Percentiles rank a stretch among this genome's conserved stretches.
phyloP scores from a whole-genome alignment of 1,140 invertebrate genomes.

The Neodiprion virginianus region DNA sequence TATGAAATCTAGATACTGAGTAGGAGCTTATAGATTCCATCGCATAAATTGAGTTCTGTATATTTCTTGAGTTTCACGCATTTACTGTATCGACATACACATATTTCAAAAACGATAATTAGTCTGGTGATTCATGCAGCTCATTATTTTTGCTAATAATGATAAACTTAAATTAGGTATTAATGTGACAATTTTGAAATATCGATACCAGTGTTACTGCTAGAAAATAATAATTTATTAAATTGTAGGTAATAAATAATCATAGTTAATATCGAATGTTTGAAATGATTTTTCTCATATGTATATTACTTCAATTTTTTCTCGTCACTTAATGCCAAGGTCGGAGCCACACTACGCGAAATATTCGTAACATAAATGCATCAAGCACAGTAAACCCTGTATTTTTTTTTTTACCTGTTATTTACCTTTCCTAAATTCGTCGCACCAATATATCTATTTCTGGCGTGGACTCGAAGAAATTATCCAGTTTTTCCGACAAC shows the following conservation, averaged over 20 bases:
- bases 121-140: not conserved
- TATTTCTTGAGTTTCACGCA: not conserved
- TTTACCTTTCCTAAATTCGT: slow-evolving; percentile 5
- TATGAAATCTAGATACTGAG: not conserved
- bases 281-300: not conserved
- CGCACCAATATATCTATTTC: slow-evolving; percentile 10
- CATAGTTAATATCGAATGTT: not conserved
- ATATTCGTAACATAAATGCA: not conserved
- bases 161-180: not conserved
- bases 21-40: not conserved
- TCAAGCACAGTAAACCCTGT: not conserved
- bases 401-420: not conserved
- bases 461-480: no score
- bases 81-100: not conserved
- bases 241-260: not conserved
- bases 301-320: not conserved
- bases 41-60: not conserved
- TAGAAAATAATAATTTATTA: not conserved
- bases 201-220: slow-evolving; percentile 4
- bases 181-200: slow-evolving; percentile 6
- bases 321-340: not conserved
- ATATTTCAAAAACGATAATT: not conserved
- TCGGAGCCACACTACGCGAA: not conserved
- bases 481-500: no score
- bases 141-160: not conserved